Conservation (phyloP, 2,113 vertebrate genomes). For the Tichodroma muraria region DNA sequence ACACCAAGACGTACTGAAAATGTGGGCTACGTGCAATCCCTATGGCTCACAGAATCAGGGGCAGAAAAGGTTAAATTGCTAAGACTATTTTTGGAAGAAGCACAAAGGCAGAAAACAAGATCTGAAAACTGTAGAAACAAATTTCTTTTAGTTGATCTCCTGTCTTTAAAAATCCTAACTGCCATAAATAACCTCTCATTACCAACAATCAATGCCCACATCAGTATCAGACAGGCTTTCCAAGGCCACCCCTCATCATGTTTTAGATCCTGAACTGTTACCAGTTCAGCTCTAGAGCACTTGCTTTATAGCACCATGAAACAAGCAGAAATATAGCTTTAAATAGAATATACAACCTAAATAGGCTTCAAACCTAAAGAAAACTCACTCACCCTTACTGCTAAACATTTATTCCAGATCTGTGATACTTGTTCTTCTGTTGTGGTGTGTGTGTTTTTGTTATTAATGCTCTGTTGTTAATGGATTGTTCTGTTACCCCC, state of each 20-base stretch:
- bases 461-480: too few species aligned
- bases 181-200: neutral
- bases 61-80: neutral
- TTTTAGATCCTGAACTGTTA: neutral
- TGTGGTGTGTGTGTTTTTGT: too few species aligned
- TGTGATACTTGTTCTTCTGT: neutral
- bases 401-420: neutral
- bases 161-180: neutral
- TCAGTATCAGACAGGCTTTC: neutral
- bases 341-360: neutral
- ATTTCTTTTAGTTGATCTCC: neutral
- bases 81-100: neutral
- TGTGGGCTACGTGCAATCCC: neutral
- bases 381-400: neutral
- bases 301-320: neutral
- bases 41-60: neutral
- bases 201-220: neutral
- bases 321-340: neutral
- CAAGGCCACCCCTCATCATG: neutral
- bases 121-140: neutral
- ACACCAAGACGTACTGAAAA: neutral
- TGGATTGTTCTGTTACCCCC: too few species aligned
- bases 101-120: neutral
- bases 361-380: neutral
- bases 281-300: neutral